Percentiles rank a stretch among this genome's conserved stretches.
Conservation (phyloP, 2,888 invertebrate species). For the Meiosimyza decipiens region DNA sequence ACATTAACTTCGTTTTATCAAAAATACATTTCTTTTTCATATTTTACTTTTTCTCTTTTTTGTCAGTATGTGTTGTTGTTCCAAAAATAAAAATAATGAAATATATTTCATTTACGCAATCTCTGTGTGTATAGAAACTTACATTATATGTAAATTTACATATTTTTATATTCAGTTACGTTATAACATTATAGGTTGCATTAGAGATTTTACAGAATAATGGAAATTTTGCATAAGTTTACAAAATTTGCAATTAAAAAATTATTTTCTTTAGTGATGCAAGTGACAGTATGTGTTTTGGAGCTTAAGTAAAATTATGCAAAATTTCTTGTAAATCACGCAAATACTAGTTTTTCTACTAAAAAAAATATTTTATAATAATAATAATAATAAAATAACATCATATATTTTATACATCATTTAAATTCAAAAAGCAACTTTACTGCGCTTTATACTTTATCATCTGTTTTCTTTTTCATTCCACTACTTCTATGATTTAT, state of each 20-base stretch:
- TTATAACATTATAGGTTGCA: slow-evolving; percentile 13
- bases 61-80: slow-evolving; percentile 19
- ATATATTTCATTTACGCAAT: slow-evolving; percentile 31
- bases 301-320: not conserved
- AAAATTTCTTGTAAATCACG: not conserved
- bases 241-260: too few species aligned
- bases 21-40: slow-evolving; percentile 32
- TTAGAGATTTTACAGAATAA: slow-evolving; percentile 1
- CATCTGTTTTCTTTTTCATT: not conserved
- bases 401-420: slow-evolving; percentile 10
- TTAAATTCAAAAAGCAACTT: slow-evolving; percentile 14
- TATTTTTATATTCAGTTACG: slow-evolving; percentile 1
- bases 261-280: not conserved
- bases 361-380: not conserved
- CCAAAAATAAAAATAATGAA: slow-evolving; percentile 15
- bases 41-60: slow-evolving; percentile 27
- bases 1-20: slow-evolving; percentile 32
- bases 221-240: too few species aligned
- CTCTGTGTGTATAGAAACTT: slow-evolving; percentile 13
- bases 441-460: not conserved
- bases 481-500: not conserved
- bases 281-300: not conserved
- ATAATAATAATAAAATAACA: not conserved
- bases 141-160: slow-evolving; percentile 23
- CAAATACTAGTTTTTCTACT: slow-evolving; percentile 15